Conservation (phyloP, 2,888 invertebrate species). For the Odontothrips loti region DNA sequence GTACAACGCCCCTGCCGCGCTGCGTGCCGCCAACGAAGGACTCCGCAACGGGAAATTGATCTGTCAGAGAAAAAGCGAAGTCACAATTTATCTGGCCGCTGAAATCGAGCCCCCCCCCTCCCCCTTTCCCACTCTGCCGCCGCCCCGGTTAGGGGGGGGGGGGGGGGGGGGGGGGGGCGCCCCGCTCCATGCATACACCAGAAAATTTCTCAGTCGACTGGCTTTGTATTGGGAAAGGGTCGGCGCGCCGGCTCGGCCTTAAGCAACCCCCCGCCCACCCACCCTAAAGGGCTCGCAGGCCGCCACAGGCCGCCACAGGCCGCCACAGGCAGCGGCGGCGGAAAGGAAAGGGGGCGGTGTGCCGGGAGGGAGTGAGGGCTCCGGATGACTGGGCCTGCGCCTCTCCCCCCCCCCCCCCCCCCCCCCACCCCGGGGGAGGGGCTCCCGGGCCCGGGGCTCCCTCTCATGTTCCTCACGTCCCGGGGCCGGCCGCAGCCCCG, state of each 20-base stretch:
- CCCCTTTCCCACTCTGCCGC: not conserved
- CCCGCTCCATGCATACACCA: not conserved
- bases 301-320: not conserved
- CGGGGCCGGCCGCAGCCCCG: not conserved
- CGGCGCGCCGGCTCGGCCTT: not conserved
- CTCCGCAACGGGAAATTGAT: not conserved
- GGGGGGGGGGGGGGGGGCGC: too few relatives aligned
- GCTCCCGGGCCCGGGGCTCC: not conserved
- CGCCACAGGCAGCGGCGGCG: not conserved
- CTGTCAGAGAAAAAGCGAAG: conserved; percentile 19
- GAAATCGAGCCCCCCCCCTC: conserved; percentile 1
- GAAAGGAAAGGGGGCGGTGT: not conserved
- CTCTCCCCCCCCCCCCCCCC: not conserved
- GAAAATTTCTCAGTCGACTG: conserved; percentile 14
- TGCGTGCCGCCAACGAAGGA: not conserved
- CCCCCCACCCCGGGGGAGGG: not conserved
- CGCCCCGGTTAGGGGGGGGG: too few relatives aligned
- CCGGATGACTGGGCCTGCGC: too few relatives aligned
- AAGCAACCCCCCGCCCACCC: not conserved
- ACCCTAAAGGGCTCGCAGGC: not conserved
- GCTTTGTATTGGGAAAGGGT: not conserved
- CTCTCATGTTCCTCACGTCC: not conserved
- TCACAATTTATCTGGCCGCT: conserved; percentile 2
- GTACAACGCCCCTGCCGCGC: not conserved
- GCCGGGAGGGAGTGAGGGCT: not conserved